Conservation (phyloP, 1,140 invertebrate species). For the Myzus persicae region DNA sequence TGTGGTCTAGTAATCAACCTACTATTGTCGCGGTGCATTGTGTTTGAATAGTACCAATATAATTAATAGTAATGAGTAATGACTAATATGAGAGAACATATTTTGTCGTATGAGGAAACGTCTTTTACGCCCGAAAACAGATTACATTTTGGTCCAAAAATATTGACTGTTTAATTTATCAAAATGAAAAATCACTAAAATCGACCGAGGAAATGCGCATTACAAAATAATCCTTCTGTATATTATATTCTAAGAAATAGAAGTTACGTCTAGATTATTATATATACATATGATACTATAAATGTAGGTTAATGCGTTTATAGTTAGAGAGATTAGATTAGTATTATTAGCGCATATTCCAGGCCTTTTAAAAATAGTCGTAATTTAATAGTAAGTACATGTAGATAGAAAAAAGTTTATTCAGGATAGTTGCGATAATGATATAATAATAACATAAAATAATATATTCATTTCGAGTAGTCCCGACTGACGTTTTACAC, state of each 20-base stretch:
- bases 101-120: neutral
- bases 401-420: neutral
- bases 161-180: neutral
- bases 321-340: neutral
- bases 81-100: neutral
- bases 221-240: neutral
- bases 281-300: neutral
- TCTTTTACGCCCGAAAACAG: neutral
- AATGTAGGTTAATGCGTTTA: slow-evolving; percentile 1
- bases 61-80: neutral
- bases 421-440: neutral
- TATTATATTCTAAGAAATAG: neutral
- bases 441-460: too few relatives aligned
- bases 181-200: neutral
- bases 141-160: neutral
- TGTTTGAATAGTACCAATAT: too few relatives aligned
- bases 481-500: too few relatives aligned
- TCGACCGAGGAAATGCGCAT: neutral
- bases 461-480: too few relatives aligned
- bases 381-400: neutral
- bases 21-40: neutral
- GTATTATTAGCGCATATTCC: neutral
- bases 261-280: neutral
- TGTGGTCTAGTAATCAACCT: neutral
- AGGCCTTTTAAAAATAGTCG: neutral